Conservation (phyloP, 2,113 vertebrate genomes). For the Aviceda subcristata region DNA sequence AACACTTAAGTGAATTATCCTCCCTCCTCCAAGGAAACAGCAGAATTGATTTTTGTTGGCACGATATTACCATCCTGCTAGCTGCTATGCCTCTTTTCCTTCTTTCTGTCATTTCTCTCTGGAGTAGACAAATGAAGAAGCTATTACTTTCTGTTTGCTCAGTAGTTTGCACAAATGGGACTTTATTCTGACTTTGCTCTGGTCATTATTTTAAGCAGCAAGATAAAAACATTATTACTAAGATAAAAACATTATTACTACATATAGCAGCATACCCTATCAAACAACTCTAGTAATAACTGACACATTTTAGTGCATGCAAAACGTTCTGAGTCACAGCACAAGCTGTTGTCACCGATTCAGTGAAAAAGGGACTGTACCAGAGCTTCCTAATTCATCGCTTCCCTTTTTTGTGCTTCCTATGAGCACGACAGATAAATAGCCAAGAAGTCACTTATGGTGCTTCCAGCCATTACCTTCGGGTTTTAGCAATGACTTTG, state of each 20-base stretch:
- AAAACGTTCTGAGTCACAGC: neutral
- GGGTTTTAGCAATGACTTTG: neutral
- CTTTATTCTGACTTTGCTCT: neutral
- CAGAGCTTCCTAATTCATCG: neutral
- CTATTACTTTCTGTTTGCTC: neutral
- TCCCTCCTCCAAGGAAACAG: neutral
- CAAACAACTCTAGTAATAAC: neutral
- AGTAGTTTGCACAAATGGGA: neutral
- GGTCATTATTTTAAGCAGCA: neutral
- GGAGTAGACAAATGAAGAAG: neutral
- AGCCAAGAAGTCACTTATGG: neutral
- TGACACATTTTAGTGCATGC: rapidly evolving
- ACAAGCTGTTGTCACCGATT: neutral
- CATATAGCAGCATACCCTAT: neutral
- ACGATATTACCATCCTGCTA: neutral
- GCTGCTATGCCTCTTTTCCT: neutral
- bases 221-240: neutral
- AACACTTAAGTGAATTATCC: neutral
- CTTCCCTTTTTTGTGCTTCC: neutral
- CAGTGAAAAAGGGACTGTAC: neutral
- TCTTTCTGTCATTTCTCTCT: neutral
- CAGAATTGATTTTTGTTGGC: neutral
- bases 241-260: neutral
- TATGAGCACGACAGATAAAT: neutral
- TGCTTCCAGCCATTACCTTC: neutral